Conservation (phyloP, 2,113 vertebrate species). For the Charina bottae region DNA sequence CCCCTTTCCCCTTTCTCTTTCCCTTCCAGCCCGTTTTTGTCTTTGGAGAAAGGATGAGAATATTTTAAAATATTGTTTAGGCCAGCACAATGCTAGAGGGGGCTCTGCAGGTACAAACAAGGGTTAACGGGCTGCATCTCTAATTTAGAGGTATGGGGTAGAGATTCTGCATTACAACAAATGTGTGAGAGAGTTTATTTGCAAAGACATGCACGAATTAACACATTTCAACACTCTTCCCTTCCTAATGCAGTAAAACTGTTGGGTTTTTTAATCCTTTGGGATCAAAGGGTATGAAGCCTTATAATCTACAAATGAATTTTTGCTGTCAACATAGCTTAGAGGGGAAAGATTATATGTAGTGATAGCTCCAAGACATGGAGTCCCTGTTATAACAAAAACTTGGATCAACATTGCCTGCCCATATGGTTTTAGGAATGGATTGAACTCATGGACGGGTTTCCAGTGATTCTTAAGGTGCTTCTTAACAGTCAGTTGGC, state of each 20-base stretch:
- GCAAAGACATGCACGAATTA: not conserved
- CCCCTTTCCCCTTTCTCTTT: not conserved
- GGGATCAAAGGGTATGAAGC: not conserved
- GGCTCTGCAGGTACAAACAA: not conserved
- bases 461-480: not conserved
- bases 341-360: not conserved
- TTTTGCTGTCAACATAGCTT: not conserved
- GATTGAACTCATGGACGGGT: not conserved
- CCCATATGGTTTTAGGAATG: not conserved
- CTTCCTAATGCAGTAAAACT: not conserved
- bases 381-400: not conserved
- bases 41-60: not conserved
- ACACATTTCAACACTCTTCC: not conserved
- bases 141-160: not conserved
- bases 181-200: not conserved
- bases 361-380: not conserved
- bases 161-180: not conserved
- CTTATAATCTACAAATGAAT: not conserved
- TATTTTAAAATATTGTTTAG: not conserved
- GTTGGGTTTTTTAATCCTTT: not conserved
- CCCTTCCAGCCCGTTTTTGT: not conserved
- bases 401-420: not conserved
- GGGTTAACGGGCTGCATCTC: not conserved
- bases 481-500: not conserved
- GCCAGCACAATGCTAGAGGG: not conserved